phyloP scores from a whole-genome alignment of 2,888 invertebrate species.

The Parnassius apollo region DNA sequence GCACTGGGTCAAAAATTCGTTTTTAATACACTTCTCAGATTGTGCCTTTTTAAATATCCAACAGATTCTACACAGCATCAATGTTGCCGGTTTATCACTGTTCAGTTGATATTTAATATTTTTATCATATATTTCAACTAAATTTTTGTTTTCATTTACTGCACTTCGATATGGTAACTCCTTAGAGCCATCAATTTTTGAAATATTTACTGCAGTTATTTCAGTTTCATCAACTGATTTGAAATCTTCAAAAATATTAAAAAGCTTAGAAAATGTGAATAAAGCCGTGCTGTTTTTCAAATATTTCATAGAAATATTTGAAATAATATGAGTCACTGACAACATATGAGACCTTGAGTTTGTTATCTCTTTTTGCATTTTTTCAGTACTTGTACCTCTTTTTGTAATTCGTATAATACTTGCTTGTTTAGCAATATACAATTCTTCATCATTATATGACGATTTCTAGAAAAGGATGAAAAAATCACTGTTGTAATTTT shows the following conservation, averaged over 20 bases:
- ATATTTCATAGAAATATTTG: conserved; percentile 31
- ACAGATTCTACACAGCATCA: conserved; percentile 33
- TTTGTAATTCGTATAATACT: conserved; percentile 26
- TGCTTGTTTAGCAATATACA: conserved; percentile 45
- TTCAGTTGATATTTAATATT: neutral
- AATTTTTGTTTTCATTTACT: neutral
- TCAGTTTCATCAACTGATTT: neutral
- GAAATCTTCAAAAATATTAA: neutral
- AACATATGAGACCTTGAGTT: conserved; percentile 3
- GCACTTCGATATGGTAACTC: neutral
- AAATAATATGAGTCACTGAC: conserved; percentile 35
- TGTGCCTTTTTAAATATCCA: conserved; percentile 41
- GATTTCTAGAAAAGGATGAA: conserved; percentile 54
- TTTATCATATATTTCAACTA: neutral
- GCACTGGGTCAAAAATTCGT: neutral
- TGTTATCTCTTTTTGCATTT: no score
- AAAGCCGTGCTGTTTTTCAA: conserved; percentile 34
- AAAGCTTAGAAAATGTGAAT: conserved; percentile 37
- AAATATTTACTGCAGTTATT: neutral
- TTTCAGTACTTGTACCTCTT: neutral
- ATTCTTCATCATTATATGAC: conserved; percentile 57
- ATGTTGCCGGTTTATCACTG: neutral
- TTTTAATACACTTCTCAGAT: conserved; percentile 35
- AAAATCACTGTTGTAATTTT: conserved; percentile 10
- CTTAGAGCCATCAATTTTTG: neutral